Conservation (phyloP, 2,797 vertebrate genomes). For the Crocidura indochinensis region DNA sequence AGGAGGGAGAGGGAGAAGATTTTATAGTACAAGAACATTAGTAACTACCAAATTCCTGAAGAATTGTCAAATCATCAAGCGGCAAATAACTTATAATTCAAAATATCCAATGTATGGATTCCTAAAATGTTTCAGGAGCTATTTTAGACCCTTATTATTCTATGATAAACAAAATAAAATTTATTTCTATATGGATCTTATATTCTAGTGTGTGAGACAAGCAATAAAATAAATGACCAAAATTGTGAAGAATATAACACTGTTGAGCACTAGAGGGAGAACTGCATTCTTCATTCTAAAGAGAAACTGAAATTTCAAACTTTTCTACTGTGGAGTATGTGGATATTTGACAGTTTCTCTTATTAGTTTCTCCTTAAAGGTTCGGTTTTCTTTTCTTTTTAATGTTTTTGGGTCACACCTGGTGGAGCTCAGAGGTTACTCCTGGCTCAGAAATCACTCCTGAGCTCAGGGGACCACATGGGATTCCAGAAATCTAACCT, state of each 20-base stretch:
- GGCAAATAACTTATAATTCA: not conserved
- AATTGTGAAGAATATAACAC: conserved; percentile 22
- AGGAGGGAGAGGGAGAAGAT: not conserved
- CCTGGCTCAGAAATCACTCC: too few species aligned
- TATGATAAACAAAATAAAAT: not conserved
- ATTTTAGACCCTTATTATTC: not conserved
- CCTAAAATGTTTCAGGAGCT: not conserved
- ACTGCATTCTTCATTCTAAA: not conserved
- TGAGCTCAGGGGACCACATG: too few species aligned
- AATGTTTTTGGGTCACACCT: too few species aligned
- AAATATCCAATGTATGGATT: not conserved
- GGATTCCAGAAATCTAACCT: too few species aligned
- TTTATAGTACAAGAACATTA: not conserved
- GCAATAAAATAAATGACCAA: not conserved
- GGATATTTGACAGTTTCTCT: not conserved
- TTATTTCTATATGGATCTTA: not conserved
- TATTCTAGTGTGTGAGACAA: not conserved
- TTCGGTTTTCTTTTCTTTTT: too few species aligned
- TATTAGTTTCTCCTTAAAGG: too few species aligned
- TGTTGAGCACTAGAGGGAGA: conserved; percentile 19
- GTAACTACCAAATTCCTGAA: not conserved
- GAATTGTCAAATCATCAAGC: not conserved
- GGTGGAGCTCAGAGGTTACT: too few species aligned
- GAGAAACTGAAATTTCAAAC: not conserved
- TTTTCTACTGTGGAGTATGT: not conserved